Evolutionary conservation across 2,113 vertebrate genomes (phyloP).

Genomic region (Oreocharis arfaki): DNA sequence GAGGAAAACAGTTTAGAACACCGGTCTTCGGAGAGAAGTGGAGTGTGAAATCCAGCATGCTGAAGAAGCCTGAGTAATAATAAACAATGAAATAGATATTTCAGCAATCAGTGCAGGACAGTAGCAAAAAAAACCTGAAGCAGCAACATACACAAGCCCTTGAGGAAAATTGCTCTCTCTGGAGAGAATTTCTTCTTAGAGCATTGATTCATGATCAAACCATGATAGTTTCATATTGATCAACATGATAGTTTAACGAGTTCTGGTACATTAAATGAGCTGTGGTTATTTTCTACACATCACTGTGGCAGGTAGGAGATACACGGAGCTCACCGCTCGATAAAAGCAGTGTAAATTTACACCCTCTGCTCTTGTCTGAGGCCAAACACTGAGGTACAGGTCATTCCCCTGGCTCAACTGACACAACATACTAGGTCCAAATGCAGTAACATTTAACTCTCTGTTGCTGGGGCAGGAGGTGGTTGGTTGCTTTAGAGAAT

Average conservation of each 20-base stretch:
- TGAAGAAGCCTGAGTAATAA: constrained; percentile 14
- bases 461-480: neutral
- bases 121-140: neutral
- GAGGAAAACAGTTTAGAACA: neutral
- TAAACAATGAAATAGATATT: neutral
- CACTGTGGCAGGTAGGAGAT: neutral
- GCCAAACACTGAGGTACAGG: neutral
- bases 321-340: neutral
- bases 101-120: neutral
- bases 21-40: neutral
- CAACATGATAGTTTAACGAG: neutral
- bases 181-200: neutral
- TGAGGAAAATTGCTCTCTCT: neutral
- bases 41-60: constrained; percentile 18
- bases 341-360: neutral
- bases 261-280: neutral
- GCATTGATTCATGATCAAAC: neutral
- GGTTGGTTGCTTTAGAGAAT: neutral
- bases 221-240: neutral
- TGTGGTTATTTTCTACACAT: neutral
- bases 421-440: neutral
- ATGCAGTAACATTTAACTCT: neutral
- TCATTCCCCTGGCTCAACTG: neutral
- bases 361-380: neutral
- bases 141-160: neutral